Conservation (phyloP, 2,113 vertebrate genomes). For the Anhinga anhinga region DNA sequence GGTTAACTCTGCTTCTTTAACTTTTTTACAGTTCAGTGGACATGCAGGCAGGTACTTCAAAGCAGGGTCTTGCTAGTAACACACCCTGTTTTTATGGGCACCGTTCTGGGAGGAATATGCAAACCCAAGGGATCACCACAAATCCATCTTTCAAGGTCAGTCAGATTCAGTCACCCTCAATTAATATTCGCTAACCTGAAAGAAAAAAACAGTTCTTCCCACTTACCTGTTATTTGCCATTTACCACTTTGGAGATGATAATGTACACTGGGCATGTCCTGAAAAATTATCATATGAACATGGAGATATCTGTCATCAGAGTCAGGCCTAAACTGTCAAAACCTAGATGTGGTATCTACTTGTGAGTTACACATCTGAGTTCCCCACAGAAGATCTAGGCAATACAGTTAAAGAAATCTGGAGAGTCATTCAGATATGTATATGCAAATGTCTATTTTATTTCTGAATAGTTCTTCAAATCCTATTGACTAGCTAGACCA, state of each 20-base stretch:
- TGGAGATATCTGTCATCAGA: not conserved
- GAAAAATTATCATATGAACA: not conserved
- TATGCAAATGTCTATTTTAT: not conserved
- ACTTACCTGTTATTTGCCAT: not conserved
- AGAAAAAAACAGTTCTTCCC: not conserved
- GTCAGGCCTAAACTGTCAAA: not conserved
- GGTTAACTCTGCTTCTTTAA: not conserved
- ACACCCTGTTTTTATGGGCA: not conserved
- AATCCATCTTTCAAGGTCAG: not conserved
- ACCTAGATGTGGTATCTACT: not conserved
- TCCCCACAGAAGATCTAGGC: not conserved
- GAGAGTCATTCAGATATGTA: not conserved
- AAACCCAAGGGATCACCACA: not conserved
- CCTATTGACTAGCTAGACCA: not conserved
- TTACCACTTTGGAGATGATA: not conserved
- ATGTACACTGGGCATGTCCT: accelerated
- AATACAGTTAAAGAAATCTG: not conserved
- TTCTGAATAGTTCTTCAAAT: not conserved
- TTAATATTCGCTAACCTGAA: not conserved
- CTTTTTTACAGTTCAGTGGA: not conserved
- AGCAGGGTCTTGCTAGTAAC: not conserved
- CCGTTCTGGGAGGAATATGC: not conserved
- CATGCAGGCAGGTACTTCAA: not conserved
- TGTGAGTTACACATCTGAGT: not conserved
- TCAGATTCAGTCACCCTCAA: not conserved